Evolutionary conservation across 1,140 invertebrate species (phyloP).

Genomic region (Cyphomyrmex costatus): DNA sequence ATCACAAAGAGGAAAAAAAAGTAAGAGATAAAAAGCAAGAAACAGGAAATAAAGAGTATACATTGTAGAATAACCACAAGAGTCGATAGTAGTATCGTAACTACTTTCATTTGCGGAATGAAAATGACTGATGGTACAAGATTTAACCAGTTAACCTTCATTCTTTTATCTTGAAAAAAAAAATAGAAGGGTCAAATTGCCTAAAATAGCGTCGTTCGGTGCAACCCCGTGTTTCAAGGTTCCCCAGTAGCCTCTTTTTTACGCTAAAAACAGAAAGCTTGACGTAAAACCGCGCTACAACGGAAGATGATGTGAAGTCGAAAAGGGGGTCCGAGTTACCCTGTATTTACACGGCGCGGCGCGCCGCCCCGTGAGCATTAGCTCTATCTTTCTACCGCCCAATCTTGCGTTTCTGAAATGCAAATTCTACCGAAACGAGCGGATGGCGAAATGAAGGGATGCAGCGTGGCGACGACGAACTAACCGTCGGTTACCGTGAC

Average conservation of each 20-base stretch:
- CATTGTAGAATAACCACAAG: too few relatives aligned
- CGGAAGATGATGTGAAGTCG: conserved; percentile 74
- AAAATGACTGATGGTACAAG: not conserved
- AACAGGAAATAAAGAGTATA: too few relatives aligned
- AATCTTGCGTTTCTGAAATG: conserved; percentile 82
- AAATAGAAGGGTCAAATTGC: not conserved
- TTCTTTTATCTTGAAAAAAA: not conserved
- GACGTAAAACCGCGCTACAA: conserved; percentile 51
- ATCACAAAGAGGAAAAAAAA: too few relatives aligned
- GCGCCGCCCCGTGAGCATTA: conserved; percentile 78
- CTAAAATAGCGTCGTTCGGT: not conserved
- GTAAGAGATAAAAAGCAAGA: too few relatives aligned
- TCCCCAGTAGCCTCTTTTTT: not conserved
- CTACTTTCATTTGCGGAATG: not conserved
- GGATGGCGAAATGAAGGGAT: conserved; percentile 81
- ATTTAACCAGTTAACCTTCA: not conserved
- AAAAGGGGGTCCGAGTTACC: conserved; percentile 79
- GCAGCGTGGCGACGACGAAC: conserved; percentile 74
- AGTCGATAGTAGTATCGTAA: too few relatives aligned
- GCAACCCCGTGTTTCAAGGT: not conserved
- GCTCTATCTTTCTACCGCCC: conserved; percentile 80
- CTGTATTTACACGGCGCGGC: conserved; percentile 82
- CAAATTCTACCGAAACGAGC: conserved; percentile 83
- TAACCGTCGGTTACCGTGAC: conserved; percentile 76
- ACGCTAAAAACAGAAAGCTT: conserved; percentile 59